These are phyloP conservation scores for Megalopta genalis DNA, from an alignment of 1,140 invertebrate species.

Conservation along the genomic window DNA sequence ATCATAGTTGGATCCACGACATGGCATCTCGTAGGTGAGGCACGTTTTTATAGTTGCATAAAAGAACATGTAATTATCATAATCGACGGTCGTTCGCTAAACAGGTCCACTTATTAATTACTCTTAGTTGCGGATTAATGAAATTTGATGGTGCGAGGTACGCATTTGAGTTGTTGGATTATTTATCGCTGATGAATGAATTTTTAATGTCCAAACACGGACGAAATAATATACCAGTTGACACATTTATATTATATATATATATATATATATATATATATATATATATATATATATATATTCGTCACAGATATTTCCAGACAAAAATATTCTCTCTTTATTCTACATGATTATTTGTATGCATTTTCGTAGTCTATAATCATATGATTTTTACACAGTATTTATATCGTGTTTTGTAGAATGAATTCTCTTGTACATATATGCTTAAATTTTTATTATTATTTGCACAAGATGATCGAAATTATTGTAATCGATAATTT, in stretches of 20 bases:
- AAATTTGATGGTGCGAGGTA: conserved; percentile 52
- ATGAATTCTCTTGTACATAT: not conserved
- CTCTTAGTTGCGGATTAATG: conserved; percentile 61
- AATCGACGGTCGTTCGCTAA: conserved; percentile 62
- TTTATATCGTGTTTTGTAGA: not conserved
- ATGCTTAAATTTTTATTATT: not conserved
- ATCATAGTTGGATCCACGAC: conserved; percentile 71
- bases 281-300: no score
- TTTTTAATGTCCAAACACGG: conserved; percentile 21
- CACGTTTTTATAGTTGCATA: conserved; percentile 61
- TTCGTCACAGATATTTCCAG: not conserved
- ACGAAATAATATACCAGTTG: conserved; percentile 22
- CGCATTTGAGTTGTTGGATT: conserved; percentile 17
- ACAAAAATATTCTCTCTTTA: not conserved
- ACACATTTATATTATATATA: no score
- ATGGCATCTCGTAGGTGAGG: conserved; percentile 80
- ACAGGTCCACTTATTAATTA: conserved; percentile 49
- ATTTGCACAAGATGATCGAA: not conserved
- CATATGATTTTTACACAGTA: not conserved
- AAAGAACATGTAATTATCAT: conserved; percentile 60
- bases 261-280: no score
- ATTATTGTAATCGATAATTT: not conserved
- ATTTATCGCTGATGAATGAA: not conserved
- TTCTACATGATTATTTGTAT: not conserved
- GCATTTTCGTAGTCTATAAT: not conserved